phyloP scores from a whole-genome alignment of 2,113 vertebrate genomes.

The Mellivora capensis region DNA sequence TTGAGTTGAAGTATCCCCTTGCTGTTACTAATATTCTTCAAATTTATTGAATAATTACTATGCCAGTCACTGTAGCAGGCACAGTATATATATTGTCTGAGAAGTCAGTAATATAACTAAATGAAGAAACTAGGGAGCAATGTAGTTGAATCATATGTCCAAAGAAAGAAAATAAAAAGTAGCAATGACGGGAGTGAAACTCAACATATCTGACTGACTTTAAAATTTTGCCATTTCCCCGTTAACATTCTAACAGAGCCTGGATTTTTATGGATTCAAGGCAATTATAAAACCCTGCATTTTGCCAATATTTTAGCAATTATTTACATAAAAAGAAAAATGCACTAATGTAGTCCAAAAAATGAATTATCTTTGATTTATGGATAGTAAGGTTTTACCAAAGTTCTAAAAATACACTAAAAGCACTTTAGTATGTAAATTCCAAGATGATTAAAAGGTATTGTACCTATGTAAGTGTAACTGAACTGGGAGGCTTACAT shows the following conservation, averaged over 20 bases:
- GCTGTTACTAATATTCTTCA: not conserved
- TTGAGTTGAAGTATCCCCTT: not conserved
- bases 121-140: not conserved
- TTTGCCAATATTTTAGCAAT: conserved; percentile 4
- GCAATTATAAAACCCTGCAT: not conserved
- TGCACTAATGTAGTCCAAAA: conserved; percentile 11
- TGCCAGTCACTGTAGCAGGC: not conserved
- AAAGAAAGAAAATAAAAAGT: not conserved
- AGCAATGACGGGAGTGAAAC: not conserved
- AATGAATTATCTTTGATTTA: conserved; percentile 45
- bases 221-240: not conserved
- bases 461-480: not conserved
- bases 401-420: conserved; percentile 26
- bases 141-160: not conserved
- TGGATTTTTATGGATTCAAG: conserved; percentile 10
- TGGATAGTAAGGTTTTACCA: conserved; percentile 16
- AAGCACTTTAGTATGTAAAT: conserved; percentile 53
- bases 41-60: not conserved
- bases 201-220: not conserved
- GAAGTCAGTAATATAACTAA: not conserved
- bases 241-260: not conserved
- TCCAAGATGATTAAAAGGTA: not conserved
- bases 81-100: not conserved
- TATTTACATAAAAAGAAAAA: conserved; percentile 36
- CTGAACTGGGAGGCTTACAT: not conserved